Evolutionary conservation across 2,888 invertebrate genomes (phyloP).

Genomic region (Dromius quadrimaculatus): DNA sequence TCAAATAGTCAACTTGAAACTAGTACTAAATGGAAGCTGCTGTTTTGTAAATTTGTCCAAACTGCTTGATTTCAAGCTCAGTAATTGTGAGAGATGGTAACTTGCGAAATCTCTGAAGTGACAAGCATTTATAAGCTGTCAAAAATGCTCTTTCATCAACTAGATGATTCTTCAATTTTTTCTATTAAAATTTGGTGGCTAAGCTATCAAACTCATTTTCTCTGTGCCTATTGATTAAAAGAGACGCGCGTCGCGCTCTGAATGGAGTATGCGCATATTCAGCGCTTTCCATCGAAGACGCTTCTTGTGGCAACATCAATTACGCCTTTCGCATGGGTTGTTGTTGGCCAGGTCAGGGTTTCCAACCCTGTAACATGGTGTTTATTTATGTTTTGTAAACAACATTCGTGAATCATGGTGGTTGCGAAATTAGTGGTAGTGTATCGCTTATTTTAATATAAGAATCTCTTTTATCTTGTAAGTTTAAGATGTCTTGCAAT

Average conservation of each 20-base stretch:
- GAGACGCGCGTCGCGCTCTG: slow-evolving; percentile 4
- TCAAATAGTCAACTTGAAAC: too few relatives aligned
- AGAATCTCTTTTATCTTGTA: slow-evolving; percentile 34
- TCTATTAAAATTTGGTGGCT: not conserved
- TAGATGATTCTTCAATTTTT: not conserved
- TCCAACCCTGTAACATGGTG: slow-evolving; percentile 1
- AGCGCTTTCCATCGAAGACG: not conserved
- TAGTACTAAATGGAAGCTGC: too few relatives aligned
- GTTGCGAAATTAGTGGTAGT: slow-evolving; percentile 23
- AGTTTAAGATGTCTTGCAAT: slow-evolving; percentile 38
- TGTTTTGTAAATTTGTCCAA: too few relatives aligned
- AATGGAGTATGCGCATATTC: slow-evolving; percentile 12
- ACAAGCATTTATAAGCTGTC: too few relatives aligned
- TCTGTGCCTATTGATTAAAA: slow-evolving; percentile 36
- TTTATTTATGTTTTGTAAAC: not conserved
- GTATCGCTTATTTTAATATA: slow-evolving; percentile 30
- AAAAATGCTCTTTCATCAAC: too few relatives aligned
- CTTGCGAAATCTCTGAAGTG: too few relatives aligned
- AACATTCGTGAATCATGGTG: not conserved
- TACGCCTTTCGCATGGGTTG: slow-evolving; percentile 14
- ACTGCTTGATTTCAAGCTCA: too few relatives aligned
- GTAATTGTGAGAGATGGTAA: too few relatives aligned
- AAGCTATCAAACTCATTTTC: not conserved
- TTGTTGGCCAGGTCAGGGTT: slow-evolving; percentile 44
- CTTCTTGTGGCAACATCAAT: slow-evolving; percentile 19